phyloP scores from a whole-genome alignment of 2,888 invertebrate species.

The Gymnosoma rotundatum region DNA sequence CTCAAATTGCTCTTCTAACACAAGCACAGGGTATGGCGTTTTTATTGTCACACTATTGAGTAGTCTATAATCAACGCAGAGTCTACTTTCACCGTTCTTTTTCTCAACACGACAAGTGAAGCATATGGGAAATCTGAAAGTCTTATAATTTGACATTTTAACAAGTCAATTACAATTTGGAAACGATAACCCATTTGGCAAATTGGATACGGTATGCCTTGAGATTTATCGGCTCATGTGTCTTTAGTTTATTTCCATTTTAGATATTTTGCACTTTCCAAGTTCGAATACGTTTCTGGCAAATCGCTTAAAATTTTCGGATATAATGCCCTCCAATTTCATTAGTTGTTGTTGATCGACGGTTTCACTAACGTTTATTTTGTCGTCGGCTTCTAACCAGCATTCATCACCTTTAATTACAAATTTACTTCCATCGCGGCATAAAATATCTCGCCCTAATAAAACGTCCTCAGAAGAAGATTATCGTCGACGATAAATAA shows the following conservation, averaged over 20 bases:
- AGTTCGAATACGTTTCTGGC: neutral
- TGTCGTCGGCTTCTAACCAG: neutral
- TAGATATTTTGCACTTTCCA: neutral
- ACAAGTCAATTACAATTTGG: neutral
- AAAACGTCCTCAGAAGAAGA: conserved; percentile 37
- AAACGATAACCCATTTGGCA: neutral
- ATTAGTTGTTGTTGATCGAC: neutral
- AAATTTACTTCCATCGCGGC: conserved; percentile 48
- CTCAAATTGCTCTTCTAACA: conserved; percentile 19
- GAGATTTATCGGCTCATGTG: neutral
- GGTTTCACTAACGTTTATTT: neutral
- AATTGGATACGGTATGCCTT: neutral
- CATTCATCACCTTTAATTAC: conserved; percentile 48
- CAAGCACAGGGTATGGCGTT: conserved; percentile 21
- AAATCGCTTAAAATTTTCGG: neutral
- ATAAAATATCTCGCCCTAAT: conserved; percentile 53
- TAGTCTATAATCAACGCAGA: conserved; percentile 8
- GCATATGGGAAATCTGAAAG: neutral
- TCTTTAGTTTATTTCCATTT: neutral
- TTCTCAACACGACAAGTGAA: neutral
- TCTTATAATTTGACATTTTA: neutral
- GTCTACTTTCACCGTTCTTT: neutral
- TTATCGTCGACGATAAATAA: conserved; percentile 1
- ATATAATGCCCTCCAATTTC: neutral
- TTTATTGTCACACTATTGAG: neutral